phyloP scores from a whole-genome alignment of 2,797 vertebrate species.

The Dryobates pubescens region DNA sequence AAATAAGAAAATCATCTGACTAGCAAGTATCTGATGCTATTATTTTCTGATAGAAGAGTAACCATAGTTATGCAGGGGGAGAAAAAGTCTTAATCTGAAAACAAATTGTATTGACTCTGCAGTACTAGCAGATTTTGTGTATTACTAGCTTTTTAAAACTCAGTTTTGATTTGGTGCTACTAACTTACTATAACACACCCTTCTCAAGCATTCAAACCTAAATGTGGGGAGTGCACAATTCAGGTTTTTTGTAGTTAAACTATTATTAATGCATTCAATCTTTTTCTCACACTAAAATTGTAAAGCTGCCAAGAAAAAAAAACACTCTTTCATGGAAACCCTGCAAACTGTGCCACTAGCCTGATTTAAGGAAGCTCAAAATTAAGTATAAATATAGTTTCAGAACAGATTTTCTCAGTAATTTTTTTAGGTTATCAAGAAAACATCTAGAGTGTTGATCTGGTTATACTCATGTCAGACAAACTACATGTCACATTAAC shows the following conservation, averaged over 20 bases:
- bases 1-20: neutral
- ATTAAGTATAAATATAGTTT: constrained; percentile 74
- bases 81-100: neutral
- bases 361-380: constrained; percentile 70
- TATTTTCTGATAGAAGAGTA: neutral
- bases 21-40: neutral
- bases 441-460: constrained; percentile 93
- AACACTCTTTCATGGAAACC: constrained; percentile 52
- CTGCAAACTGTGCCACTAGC: constrained; percentile 43
- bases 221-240: neutral
- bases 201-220: neutral
- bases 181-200: neutral
- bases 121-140: neutral
- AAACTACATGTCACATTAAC: constrained; percentile 94
- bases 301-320: constrained; percentile 55
- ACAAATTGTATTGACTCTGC: neutral
- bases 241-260: neutral
- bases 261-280: constrained; percentile 36
- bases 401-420: constrained; percentile 80
- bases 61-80: neutral
- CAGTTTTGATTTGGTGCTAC: neutral
- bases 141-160: neutral
- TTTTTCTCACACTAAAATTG: constrained; percentile 53
- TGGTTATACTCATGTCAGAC: constrained; percentile 96
- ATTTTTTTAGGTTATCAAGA: constrained; percentile 92